Base-by-base conservation (phyloP, 2,113 vertebrate genomes). In the Lipotes vexillifer region DNA sequence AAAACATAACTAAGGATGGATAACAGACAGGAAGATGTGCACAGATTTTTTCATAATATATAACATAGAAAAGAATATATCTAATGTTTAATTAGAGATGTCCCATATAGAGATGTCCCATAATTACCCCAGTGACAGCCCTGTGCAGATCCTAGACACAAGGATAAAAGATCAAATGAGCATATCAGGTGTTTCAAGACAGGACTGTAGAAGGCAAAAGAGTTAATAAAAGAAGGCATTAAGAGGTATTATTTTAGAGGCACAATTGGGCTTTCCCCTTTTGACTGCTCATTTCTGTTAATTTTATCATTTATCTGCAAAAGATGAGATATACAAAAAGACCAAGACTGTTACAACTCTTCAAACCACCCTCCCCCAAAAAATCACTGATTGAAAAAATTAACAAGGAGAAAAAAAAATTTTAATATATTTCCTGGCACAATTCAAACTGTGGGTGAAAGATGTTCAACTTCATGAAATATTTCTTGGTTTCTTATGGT, bases 401-500 rank as follows among this genome's bases (percentile, higher is more conserved):
- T 23, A 82, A 92, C 12, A 82, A 65, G 27, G 36, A 88, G 21
- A 84, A 31, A 90, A 71, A 38, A 29, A 20, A 27, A 33, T 29
- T 63, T 6, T 38, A 33, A 31, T 75, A 21, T 81, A 96, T 69
- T 92, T 94, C n/a, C 61, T 97, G 81, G n/a, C 49, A 81, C 7
- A 68, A 55, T 6, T 59, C 27, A 66, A 68, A 68, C 27, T 68
- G 33, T 65, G 23, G 65, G 18, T 80, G 57, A 61, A 85, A 8
- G 44, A 59, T 38, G 9, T 59, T 25, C 44, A 88, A 84, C n/a
- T 63, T 86, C 63, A 44, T 15, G 61, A 94, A 82, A 38, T 88
- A 90, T 46, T 95, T 88, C 49, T 85, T 82, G 65, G 71, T 78
- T 82, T 80, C 80, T 95, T 65, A 23, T 95, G 33, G 33, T 88